phyloP scores from a whole-genome alignment of 2,797 vertebrate genomes.

The Pelodytes ibericus region DNA sequence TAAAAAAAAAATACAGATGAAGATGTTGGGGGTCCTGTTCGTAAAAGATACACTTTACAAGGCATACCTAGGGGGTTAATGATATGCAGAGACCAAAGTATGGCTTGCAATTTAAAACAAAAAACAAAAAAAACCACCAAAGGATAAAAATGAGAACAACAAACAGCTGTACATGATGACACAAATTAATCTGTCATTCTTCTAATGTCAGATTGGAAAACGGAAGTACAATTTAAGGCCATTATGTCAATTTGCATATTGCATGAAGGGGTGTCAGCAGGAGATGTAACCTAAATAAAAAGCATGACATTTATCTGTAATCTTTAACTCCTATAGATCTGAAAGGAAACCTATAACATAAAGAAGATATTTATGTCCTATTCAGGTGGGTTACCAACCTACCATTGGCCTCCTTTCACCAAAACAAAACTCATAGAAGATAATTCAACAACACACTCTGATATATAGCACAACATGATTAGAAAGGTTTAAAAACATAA shows the following conservation, averaged over 20 bases:
- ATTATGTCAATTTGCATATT: constrained; percentile 40
- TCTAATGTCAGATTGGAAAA: constrained; percentile 35
- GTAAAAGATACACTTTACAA: background rate
- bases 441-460: no score
- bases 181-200: constrained; percentile 48
- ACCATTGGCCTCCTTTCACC: no score
- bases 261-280: constrained; percentile 24
- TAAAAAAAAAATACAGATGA: no score
- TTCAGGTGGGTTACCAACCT: no score
- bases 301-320: constrained; percentile 19
- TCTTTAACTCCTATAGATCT: no score
- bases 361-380: no score
- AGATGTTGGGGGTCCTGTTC: no score
- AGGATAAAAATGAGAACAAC: constrained; percentile 20
- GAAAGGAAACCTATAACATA: no score
- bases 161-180: constrained; percentile 29
- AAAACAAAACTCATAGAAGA: no score
- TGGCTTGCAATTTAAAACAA: constrained; percentile 28
- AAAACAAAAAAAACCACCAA: no score
- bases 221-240: constrained; percentile 14
- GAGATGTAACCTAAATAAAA: constrained; percentile 28
- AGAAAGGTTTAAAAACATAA: no score
- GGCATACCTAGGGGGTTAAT: background rate
- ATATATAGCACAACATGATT: no score
- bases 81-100: constrained; percentile 15